Base-by-base conservation (phyloP, 2,797 vertebrate genomes). In the Myotis myotis region DNA sequence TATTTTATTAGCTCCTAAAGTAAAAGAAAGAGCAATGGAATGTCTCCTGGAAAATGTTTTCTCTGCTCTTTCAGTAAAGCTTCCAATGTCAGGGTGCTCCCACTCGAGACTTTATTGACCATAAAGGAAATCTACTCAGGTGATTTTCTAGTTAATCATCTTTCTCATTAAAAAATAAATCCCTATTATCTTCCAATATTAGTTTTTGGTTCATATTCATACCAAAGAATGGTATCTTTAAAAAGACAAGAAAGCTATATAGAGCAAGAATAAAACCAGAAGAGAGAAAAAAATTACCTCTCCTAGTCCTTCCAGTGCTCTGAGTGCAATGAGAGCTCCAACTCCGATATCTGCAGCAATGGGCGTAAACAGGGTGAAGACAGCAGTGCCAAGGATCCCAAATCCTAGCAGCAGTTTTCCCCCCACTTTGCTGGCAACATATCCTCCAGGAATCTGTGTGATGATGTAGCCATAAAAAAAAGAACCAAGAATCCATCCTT, bases 401-500 rank as follows among this genome's bases (percentile, higher is more conserved):
- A 99, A 97, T 5, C 99, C 99, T 95, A 99, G 91, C 78, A 99
- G 98, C 97, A 99, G 98, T 95, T 99, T 99, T 25, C 99, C 99
- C 60, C 99, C 99, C 0, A 98, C 98, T 97, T 97, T 99, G 84
- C 99, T 98, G 47, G 99, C 99, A 95, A 99, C 87, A 97, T 99
- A 99, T 68, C 99, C 99, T 51, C 99, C 99, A 13, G 99, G 99
- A 96, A 99, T 98, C 98, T 99, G 99, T 11, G 99, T 99, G 96
- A 99, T 57, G 96, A 99, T 99, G 98, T 99, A 99, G 80, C 99
- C 99, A n/a, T 99, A 99, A 98, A 99, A 99, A 98, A 99, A 99
- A 66, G 99, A 99, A 78, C 99, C 99, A 78, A 99, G 98, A 97
- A 99, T 99, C 99, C 99, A 99, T 79, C 99, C 99, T 97, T 99